Evolutionary conservation across 1,140 invertebrate species (phyloP).

Genomic region (Lasioglossum baleicum): DNA sequence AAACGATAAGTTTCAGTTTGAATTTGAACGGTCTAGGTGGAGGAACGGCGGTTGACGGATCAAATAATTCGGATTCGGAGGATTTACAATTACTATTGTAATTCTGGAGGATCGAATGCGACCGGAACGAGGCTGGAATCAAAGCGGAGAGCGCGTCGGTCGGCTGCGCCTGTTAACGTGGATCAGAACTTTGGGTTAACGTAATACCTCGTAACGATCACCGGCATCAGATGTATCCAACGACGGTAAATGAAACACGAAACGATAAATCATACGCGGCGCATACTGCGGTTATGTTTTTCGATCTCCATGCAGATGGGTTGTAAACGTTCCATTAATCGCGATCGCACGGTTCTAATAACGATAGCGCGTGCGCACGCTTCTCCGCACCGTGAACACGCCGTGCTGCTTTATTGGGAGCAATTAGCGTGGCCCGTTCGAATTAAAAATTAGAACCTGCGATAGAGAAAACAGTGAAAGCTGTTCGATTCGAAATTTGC

Average conservation of each 20-base stretch:
- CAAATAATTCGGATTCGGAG: not conserved
- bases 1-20: too few relatives aligned
- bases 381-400: not conserved
- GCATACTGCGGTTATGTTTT: conserved; percentile 29
- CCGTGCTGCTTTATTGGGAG: not conserved
- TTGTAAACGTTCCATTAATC: conserved; percentile 45
- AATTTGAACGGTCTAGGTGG: not conserved
- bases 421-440: not conserved
- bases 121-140: not conserved
- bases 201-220: conserved; percentile 41
- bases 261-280: conserved; percentile 34
- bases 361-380: not conserved
- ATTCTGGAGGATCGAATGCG: not conserved
- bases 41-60: not conserved
- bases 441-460: not conserved
- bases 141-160: not conserved
- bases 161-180: conserved; percentile 5
- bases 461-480: not conserved
- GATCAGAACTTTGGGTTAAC: conserved; percentile 22
- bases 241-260: conserved; percentile 38
- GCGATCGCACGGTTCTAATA: conserved; percentile 22
- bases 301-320: conserved; percentile 39
- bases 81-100: conserved; percentile 13
- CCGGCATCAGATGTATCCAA: conserved; percentile 32
- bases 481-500: not conserved